These are phyloP conservation scores for Herminia tarsipennalis DNA, from an alignment of 2,888 invertebrate species.

Conservation along the genomic window DNA sequence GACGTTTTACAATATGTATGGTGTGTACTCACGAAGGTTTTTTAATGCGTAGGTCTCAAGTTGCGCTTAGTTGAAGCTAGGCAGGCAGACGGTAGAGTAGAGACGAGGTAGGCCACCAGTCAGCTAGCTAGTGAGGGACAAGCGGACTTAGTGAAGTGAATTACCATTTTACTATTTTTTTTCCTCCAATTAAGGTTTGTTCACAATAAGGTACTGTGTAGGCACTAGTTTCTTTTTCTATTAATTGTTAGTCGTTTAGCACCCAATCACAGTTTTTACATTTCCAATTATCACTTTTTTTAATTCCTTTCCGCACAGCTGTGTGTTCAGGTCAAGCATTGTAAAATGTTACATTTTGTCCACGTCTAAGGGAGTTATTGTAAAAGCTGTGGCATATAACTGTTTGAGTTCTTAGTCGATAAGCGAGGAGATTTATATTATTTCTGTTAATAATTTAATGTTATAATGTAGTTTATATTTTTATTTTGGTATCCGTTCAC, in stretches of 20 bases:
- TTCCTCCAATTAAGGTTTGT: conserved; percentile 68
- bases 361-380: conserved; percentile 48
- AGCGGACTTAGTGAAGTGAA: conserved; percentile 73
- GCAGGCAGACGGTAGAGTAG: conserved; percentile 79
- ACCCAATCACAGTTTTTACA: conserved; percentile 78
- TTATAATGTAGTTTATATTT: conserved; percentile 48
- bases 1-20: conserved; percentile 35
- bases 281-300: conserved; percentile 55
- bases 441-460: conserved; percentile 42
- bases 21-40: conserved; percentile 65
- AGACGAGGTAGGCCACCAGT: conserved; percentile 72
- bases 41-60: conserved; percentile 83
- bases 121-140: conserved; percentile 79
- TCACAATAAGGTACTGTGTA: conserved; percentile 74
- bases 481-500: conserved; percentile 45
- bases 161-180: conserved; percentile 60
- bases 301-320: conserved; percentile 35
- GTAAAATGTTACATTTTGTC: conserved; percentile 27
- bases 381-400: conserved; percentile 69
- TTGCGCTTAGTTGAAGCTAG: conserved; percentile 82
- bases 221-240: conserved; percentile 63
- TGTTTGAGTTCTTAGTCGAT: conserved; percentile 61
- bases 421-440: conserved; percentile 58
- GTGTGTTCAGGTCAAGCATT: conserved; percentile 46
- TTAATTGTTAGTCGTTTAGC: conserved; percentile 62